phyloP scores from a whole-genome alignment of 1,140 invertebrate species.

The Anadara kagoshimensis region DNA sequence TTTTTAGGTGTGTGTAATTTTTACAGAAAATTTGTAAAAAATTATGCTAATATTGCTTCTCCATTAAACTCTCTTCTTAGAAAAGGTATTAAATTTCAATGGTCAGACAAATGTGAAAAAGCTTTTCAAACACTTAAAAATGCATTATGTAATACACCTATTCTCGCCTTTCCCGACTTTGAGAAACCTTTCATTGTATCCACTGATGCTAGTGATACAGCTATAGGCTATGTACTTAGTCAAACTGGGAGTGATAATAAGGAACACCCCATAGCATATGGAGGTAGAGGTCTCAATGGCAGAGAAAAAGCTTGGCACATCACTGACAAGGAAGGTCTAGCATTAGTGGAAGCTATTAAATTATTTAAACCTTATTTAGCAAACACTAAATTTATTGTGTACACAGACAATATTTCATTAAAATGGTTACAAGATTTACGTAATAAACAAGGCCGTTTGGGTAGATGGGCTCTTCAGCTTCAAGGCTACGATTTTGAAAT shows the following conservation, averaged over 20 bases:
- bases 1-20: slow-evolving; percentile 1
- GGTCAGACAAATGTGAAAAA: slow-evolving; percentile 4
- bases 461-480: slow-evolving; percentile 28
- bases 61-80: slow-evolving; percentile 6
- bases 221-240: slow-evolving; percentile 45
- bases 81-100: slow-evolving; percentile 1
- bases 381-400: slow-evolving; percentile 25
- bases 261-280: slow-evolving; percentile 56
- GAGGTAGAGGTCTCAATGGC: not conserved
- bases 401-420: slow-evolving; percentile 36
- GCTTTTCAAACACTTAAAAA: not conserved
- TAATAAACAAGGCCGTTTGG: slow-evolving; percentile 11
- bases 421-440: slow-evolving; percentile 33
- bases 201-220: no score
- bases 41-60: slow-evolving; percentile 1
- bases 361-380: no score
- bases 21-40: slow-evolving; percentile 13
- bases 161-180: slow-evolving; percentile 15
- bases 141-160: not conserved
- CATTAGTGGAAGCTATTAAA: slow-evolving; percentile 39
- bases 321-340: slow-evolving; percentile 23
- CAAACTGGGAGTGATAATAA: slow-evolving; percentile 55
- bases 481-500: slow-evolving; percentile 37
- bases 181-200: slow-evolving; percentile 22
- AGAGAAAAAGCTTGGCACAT: slow-evolving; percentile 30